Base-by-base conservation (phyloP, 2,113 vertebrate genomes). In the Pseudorasbora parva region DNA sequence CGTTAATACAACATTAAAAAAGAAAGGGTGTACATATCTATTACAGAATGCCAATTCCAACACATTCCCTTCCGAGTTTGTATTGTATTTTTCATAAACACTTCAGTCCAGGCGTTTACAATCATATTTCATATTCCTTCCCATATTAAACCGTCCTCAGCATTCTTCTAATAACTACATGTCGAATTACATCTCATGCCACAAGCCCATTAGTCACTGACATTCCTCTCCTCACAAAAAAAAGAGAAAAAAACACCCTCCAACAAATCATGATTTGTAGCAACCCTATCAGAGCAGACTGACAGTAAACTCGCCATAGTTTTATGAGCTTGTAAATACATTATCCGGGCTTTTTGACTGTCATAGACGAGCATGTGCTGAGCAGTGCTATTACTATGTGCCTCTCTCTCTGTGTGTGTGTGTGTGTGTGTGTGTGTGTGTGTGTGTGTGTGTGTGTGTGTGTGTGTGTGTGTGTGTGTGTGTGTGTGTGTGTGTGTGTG, bases 311-410 rank as follows among this genome's bases (percentile, higher is more conserved):
- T 82, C 19, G 33, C 60, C 79, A 56, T 81, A 56, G 64, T 85
- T 85, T 84, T 82, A 84, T 79, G 78, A 82, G 54, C 82, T 79
- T 86, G 87, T 88, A 88, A 86, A 88, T 88, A 82, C 72, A 86
- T 84, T 84, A 84, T 72, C 84, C 11, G 14, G 51, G 78, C 82
- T 74, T 79, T n/a, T 78, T 84, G 73, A 73, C 79, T 82, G 81
- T 87, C 84, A 84, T 15, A 68, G 43, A 30, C 14, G 17, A 57
- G 19, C 37, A 45, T 75, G 33, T 79, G 78, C 62, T 75, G 74
- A 56, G 74, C 30, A n/a, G 68, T 54, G 47, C 78, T 83, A 62
- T 74, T 66, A 82, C 74, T 25, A 75, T 78, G 45, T 59, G 69
- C 11, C 25, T 30, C 33, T n/a, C n/a, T n/a, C n/a, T n/a, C n/a